Conservation (phyloP, 2,113 vertebrate species). For the Rhea pennata region DNA sequence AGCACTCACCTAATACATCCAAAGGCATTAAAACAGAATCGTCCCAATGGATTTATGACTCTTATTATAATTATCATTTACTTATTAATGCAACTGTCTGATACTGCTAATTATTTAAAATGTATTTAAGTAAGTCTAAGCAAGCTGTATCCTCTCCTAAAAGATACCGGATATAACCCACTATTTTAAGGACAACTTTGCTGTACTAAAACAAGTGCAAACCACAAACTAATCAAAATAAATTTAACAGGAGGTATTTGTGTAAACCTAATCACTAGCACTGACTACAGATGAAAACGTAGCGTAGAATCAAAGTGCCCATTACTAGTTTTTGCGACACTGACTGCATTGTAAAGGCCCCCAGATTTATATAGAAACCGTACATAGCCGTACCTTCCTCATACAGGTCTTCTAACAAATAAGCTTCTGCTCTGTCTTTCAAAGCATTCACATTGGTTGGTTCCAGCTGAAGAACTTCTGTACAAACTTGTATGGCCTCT, state of each 20-base stretch:
- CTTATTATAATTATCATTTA: background rate
- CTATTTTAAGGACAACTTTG: background rate
- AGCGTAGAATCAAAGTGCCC: background rate
- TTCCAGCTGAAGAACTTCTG: conserved; percentile 85
- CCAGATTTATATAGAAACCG: background rate
- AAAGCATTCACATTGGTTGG: conserved; percentile 88
- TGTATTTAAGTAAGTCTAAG: background rate
- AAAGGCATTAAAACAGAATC: background rate
- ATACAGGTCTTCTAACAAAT: conserved; percentile 91
- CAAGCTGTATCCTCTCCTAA: background rate
- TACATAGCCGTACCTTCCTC: conserved; percentile 85
- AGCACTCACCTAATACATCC: background rate
- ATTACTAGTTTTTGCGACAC: background rate
- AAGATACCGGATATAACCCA: background rate
- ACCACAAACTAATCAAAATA: background rate
- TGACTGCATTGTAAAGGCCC: background rate
- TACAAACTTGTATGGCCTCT: conserved; percentile 87
- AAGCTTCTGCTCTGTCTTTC: conserved; percentile 93
- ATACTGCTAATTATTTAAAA: background rate
- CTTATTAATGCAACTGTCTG: background rate
- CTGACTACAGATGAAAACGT: background rate
- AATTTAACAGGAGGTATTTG: conserved; percentile 25
- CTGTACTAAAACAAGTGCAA: background rate
- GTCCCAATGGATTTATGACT: background rate
- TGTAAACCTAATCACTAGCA: background rate